Evolutionary conservation across 2,113 vertebrate species (phyloP), one percentile per base, ranked within the genome.

Genomic region (Pterocles orientalis): DNA sequence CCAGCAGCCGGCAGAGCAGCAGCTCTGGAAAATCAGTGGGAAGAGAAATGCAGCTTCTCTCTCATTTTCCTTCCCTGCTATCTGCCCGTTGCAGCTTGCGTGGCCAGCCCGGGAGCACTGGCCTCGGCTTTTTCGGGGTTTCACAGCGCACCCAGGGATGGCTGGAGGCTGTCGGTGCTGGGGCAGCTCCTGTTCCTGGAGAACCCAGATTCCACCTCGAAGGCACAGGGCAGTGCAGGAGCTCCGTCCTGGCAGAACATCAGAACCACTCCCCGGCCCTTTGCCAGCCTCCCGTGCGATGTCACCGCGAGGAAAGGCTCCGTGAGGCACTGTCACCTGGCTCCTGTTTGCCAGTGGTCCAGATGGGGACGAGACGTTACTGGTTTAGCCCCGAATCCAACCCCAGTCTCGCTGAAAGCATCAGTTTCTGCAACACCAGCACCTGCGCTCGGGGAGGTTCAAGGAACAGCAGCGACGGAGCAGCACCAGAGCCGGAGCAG

Each of bases 41-140:
- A 47, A 64, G 53, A 89, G 72, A 64, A 89, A 65, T 21, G 1
- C 26, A 45, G 24, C 11, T 33, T 15, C 0, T 18, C 23, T 28
- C 58, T 25, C 5, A 0, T 31, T 58, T 31, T 28, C 18, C 10
- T 54, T 89, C 31, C 57, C n/a, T 13, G 28, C 19, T 9, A 1
- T 9, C 16, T 24, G 51, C 6, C 12, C 1, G 0, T 57, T 7
- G 7, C 5, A 0, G 34, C 70, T 25, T 6, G 14, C 2, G 7
- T 6, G 34, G 56, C 41, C 41, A 34, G 8, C 23, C 43, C 5
- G 20, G 31, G 48, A 80, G 45, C 31, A 48, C 15, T 16, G 3
- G 25, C 58, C 18, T n/a, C 6, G 0, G 8, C 10, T 14, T 83
- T n/a, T 83, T n/a, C 3, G 20, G 7, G 1, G 71, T 43, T 56